Base-by-base conservation (phyloP, 2,888 invertebrate genomes). In the Aleiodes leptofemur region DNA sequence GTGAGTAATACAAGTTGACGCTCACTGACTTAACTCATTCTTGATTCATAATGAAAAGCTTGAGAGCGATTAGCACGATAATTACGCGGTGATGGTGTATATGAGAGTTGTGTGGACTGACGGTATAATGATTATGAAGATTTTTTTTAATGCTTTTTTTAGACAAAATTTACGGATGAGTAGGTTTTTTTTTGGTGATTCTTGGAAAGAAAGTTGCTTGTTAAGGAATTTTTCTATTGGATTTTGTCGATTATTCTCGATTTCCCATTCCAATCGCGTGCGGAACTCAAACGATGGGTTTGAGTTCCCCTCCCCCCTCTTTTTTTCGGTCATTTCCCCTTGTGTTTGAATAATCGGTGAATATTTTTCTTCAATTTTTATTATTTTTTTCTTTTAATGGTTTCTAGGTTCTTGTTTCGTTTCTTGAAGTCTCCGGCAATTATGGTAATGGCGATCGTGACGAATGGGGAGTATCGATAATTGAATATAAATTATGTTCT, bases 1-100 rank as follows among this genome's bases (percentile, higher is more conserved):
- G 50, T 50, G 23, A 23, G 29, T 11, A 13, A 48, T 23, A 23
- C 48, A 29, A 31, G 50, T 29, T 23, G 50, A 50, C 29, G 48
- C n/a, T 31, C 29, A 23, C n/a, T 31, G 50, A 11, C 50, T 43
- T 43, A 11, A 43, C 43, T 43, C 43, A n/a, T 8, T 66, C 23
- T 48, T 66, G 50, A 66, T 66, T 43, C 29, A 66, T 66, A 66
- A 66, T 66, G 66, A 50, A 66, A 66, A 23, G 66, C 23, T 50
- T 13, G 48, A 48, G n/a, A 66, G 50, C 66, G 66, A 66, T 66
- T 66, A 66, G 51, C 16, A 23, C 50, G 50, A 51, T 66, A 66
- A 66, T 66, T 66, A 48, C 50, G 23, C 29, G 51, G 13, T 43
- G 29, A 50, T 48, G 48, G 29, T 66, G 16, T 66, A 66, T 66